Percentiles rank a stretch among this genome's conserved stretches.
Conservation (phyloP, 30 jellyfish, hydroid and myxozoan genomes). For the Sanderia malayensis region DNA sequence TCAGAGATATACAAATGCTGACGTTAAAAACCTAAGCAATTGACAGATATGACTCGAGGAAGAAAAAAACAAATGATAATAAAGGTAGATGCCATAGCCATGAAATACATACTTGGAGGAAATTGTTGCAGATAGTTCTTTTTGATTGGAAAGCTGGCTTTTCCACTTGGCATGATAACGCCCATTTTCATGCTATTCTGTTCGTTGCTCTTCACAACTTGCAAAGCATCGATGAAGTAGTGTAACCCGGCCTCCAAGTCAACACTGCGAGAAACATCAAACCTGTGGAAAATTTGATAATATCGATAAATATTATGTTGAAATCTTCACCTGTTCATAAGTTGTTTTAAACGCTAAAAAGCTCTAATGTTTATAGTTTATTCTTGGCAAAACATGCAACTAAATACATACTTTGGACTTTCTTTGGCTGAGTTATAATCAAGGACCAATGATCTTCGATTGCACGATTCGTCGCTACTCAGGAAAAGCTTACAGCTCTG, state of each 20-base stretch:
- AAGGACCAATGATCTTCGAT: conserved; percentile 66
- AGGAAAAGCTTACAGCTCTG: conserved; percentile 76
- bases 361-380: too few relatives aligned
- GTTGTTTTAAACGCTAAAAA: too few relatives aligned
- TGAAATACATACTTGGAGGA: conserved; percentile 84
- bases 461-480: conserved; percentile 92
- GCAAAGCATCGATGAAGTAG: conserved; percentile 94
- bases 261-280: conserved; percentile 76
- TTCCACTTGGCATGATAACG: conserved; percentile 94
- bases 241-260: conserved; percentile 79
- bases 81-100: too few relatives aligned
- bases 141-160: conserved; percentile 81
- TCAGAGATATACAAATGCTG: too few relatives aligned
- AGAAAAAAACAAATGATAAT: too few relatives aligned
- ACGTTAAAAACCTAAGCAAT: too few relatives aligned
- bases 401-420: conserved; percentile 38
- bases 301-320: too few relatives aligned
- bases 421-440: conserved; percentile 54
- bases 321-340: too few relatives aligned
- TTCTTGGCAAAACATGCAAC: too few relatives aligned
- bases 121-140: conserved; percentile 73
- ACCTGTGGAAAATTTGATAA: too few relatives aligned
- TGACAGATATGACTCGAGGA: too few relatives aligned
- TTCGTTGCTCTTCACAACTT: conserved; percentile 66
- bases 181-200: conserved; percentile 80